Conservation (phyloP, 1,140 invertebrate species). For the Scylla paramamosain region DNA sequence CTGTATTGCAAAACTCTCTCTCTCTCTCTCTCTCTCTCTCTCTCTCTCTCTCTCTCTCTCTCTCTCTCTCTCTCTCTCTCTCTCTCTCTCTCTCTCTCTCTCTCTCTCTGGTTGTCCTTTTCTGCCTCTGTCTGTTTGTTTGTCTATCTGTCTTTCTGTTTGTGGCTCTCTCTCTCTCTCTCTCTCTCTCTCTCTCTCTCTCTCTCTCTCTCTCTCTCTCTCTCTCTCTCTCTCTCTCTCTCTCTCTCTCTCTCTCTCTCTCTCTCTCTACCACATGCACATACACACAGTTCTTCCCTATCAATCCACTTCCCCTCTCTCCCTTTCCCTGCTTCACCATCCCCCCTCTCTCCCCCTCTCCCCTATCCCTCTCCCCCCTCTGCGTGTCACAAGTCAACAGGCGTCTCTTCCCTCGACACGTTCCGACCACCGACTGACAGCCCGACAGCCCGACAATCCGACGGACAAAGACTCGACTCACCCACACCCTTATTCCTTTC, state of each 20-base stretch:
- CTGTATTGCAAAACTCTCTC: constrained; percentile 13
- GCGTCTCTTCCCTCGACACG: neutral
- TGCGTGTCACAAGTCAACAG: constrained; percentile 17
- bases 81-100: constrained; percentile 28
- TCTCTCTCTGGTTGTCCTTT: constrained; percentile 43
- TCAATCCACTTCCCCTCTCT: neutral
- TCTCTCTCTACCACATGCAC: neutral
- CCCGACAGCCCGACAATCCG: neutral
- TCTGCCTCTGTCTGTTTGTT: constrained; percentile 19
- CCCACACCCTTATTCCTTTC: neutral
- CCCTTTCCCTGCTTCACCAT: neutral
- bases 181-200: constrained; percentile 42
- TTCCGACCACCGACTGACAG: constrained; percentile 9
- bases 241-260: neutral
- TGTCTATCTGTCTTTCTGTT: neutral
- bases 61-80: constrained; percentile 29
- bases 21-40: constrained; percentile 51
- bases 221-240: constrained; percentile 13
- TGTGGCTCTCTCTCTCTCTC: constrained; percentile 18
- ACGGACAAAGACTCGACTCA: neutral
- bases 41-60: constrained; percentile 43
- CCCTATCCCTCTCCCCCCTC: neutral
- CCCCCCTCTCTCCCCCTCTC: neutral
- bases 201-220: constrained; percentile 44
- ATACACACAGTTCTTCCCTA: neutral